Conservation (phyloP, 2,113 vertebrate genomes). For the Zootoca vivipara region DNA sequence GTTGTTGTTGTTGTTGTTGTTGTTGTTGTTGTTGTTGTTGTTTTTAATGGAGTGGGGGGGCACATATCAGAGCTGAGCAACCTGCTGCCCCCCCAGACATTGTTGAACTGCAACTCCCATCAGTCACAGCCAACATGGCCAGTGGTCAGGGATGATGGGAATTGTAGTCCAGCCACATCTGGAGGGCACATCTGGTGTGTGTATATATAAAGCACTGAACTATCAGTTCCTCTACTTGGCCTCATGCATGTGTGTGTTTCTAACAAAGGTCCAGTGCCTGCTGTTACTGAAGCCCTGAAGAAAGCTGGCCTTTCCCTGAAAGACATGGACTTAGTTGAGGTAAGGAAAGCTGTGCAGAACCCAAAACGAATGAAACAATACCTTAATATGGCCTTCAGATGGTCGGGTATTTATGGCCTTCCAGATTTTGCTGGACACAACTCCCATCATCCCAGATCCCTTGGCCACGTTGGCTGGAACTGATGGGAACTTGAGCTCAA, state of each 20-base stretch:
- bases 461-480: too few relatives aligned
- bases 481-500: too few relatives aligned
- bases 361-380: not conserved
- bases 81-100: too few relatives aligned
- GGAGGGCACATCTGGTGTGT: not conserved
- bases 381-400: too few relatives aligned
- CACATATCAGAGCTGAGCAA: too few relatives aligned
- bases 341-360: conserved; percentile 51
- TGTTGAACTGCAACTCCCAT: too few relatives aligned
- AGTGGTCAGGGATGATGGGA: not conserved
- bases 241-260: not conserved
- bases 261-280: conserved; percentile 89
- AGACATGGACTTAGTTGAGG: conserved; percentile 96
- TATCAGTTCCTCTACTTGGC: not conserved
- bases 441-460: too few relatives aligned
- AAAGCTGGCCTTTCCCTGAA: conserved; percentile 88
- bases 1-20: too few relatives aligned
- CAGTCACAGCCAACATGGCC: not conserved
- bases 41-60: too few relatives aligned
- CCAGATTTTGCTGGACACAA: too few relatives aligned
- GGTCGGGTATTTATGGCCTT: too few relatives aligned
- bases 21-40: too few relatives aligned
- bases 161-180: not conserved
- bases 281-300: conserved; percentile 90
- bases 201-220: not conserved